Percentiles rank a stretch among this genome's conserved stretches.
Conservation (phyloP, 2,113 vertebrate species). For the Cisticola juncidis region DNA sequence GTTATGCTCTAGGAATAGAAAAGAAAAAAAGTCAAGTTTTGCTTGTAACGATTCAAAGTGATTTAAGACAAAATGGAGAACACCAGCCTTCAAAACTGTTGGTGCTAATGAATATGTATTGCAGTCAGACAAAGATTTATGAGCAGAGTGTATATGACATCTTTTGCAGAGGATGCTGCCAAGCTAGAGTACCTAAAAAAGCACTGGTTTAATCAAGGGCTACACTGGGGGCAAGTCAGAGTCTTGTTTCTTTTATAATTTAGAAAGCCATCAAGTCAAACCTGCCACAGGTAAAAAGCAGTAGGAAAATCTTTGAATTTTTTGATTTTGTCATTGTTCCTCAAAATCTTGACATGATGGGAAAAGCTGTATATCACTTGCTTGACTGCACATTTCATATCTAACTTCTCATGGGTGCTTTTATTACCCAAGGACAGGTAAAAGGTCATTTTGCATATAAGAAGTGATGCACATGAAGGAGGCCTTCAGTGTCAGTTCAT, state of each 20-base stretch:
- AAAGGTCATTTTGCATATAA: neutral
- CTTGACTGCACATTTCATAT: neutral
- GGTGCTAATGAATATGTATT: neutral
- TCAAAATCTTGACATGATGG: neutral
- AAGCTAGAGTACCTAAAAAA: neutral
- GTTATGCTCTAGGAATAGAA: neutral
- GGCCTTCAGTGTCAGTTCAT: neutral
- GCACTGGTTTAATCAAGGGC: neutral
- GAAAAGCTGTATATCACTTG: neutral
- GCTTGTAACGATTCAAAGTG: neutral
- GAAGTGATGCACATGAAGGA: neutral
- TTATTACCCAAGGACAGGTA: neutral
- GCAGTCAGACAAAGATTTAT: neutral
- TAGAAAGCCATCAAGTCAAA: neutral
- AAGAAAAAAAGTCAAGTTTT: neutral
- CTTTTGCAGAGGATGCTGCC: neutral
- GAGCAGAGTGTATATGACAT: neutral
- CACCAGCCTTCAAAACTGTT: neutral
- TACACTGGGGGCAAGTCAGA: neutral
- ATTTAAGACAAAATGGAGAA: neutral
- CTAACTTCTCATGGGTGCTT: neutral
- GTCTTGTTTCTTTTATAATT: neutral
- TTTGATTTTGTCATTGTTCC: neutral
- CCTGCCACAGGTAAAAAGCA: neutral
- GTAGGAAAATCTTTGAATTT: neutral